Evolutionary conservation across 2,888 invertebrate species (phyloP), one percentile per base, ranked within the genome.

Genomic region (Cancer borealis): DNA sequence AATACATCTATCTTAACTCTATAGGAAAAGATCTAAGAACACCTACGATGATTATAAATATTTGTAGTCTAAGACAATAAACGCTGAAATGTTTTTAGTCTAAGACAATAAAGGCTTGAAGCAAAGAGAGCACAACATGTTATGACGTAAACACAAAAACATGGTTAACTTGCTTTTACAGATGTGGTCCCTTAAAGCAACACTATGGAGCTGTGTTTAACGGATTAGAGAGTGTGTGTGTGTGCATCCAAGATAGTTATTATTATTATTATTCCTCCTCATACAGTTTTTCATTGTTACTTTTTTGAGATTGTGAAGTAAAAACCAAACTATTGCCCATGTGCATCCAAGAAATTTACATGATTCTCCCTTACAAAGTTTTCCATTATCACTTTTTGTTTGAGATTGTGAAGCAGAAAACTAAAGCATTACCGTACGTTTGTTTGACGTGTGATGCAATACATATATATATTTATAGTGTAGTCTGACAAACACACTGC

Each of bases 81-180:
- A 84, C 14, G 84, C 84, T 39, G 39, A 10, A 14, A n/a, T 84
- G 39, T 39, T 84, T 30, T 39, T 84, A 84, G 84, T 10, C 39
- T n/a, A 73, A 84, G 84, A 84, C 84, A 84, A 30, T 84, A 84
- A 39, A 84, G 39, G 84, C 84, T 39, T 84, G 84, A 84, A 84
- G 84, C 39, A 84, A 39, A 84, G 84, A 84, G 84, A 84, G 84
- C 39, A 84, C 39, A n/a, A 84, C 39, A 84, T 84, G 39, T 84
- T 84, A 84, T 14, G 30, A 84, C 84, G 39, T 39, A 39, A 84
- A 84, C 14, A 84, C 84, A 84, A 30, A 39, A 84, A 84, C 14
- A 84, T 84, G 39, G 84, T 39, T 12, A 84, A 84, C 84, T 39
- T 84, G 84, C 84, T 84, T 79, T 84, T 12, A 84, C 84, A 84